Conservation (phyloP, 2,797 vertebrate species). For the Babyrousa celebensis region DNA sequence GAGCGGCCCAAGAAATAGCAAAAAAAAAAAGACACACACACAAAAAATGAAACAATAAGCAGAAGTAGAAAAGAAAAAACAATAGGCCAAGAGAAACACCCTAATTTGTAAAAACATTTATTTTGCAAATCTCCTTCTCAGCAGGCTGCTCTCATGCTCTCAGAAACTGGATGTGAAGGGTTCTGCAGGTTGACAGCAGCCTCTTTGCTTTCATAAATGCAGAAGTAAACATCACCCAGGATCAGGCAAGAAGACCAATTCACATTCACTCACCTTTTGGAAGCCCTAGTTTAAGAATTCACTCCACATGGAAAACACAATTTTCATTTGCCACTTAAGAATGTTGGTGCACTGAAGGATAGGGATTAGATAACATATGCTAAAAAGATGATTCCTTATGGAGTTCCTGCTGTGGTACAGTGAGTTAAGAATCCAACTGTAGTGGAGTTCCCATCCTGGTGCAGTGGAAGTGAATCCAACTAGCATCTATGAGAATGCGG, state of each 20-base stretch:
- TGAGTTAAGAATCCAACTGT: no score
- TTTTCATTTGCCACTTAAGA: slow-evolving; percentile 34
- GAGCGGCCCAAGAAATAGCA: no score
- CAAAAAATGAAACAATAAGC: not conserved
- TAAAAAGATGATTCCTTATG: not conserved
- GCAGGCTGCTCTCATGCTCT: not conserved
- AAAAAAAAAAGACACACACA: no score
- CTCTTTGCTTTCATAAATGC: not conserved
- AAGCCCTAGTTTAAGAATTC: not conserved
- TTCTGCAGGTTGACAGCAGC: no score
- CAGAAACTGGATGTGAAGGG: not conserved
- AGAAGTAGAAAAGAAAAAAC: not conserved
- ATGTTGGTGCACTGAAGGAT: not conserved
- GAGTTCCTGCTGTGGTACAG: no score
- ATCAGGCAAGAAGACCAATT: not conserved
- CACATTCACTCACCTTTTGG: not conserved
- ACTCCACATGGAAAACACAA: not conserved
- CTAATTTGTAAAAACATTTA: not conserved
- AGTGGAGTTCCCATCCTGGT: no score
- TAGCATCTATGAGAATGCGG: no score
- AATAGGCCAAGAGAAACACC: not conserved
- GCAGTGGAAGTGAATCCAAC: no score
- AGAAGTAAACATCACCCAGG: not conserved
- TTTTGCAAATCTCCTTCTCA: not conserved
- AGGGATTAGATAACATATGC: not conserved